Conservation (phyloP, 2,113 vertebrate genomes). For the Antechinus stuartii region DNA sequence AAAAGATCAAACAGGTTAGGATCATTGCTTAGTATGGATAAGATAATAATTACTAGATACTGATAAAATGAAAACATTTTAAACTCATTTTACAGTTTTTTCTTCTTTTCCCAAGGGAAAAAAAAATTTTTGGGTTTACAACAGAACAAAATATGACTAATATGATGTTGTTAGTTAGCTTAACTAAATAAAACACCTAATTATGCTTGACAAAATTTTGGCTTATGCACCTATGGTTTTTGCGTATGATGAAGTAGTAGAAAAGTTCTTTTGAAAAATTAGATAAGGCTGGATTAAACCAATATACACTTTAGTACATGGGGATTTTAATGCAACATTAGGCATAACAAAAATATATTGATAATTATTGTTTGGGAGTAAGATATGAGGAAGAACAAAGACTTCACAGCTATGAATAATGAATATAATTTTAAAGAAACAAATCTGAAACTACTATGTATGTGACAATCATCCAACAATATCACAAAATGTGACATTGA, state of each 20-base stretch:
- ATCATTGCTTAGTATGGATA: background rate
- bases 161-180: background rate
- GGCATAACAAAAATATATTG: background rate
- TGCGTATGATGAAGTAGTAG: background rate
- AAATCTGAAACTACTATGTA: no score
- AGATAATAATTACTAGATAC: background rate
- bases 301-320: background rate
- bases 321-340: background rate
- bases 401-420: background rate
- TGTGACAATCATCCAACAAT: no score
- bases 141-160: background rate
- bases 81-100: background rate
- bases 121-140: background rate
- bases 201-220: background rate
- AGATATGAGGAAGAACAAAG: background rate
- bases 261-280: background rate
- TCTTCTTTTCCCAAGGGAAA: background rate
- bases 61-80: background rate
- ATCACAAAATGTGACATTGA: no score
- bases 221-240: background rate
- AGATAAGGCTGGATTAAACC: background rate
- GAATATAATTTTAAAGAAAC: background rate
- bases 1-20: background rate
- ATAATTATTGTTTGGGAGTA: background rate
- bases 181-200: background rate